Percentiles rank a stretch among this genome's conserved stretches.
Conservation (phyloP, 2,113 vertebrate genomes). For the Elgaria multicarinata region DNA sequence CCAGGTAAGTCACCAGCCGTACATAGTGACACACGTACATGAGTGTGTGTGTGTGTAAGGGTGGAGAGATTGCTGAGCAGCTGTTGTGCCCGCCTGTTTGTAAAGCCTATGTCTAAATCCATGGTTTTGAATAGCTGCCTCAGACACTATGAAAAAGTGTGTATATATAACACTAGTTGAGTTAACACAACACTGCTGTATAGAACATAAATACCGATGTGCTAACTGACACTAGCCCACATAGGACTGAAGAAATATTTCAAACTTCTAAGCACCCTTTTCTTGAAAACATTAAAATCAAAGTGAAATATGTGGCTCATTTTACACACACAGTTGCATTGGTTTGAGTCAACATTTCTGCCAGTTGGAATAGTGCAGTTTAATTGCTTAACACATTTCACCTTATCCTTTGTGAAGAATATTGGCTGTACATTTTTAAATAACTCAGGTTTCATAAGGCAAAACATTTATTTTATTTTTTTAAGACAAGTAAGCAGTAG, state of each 20-base stretch:
- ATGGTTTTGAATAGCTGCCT: background rate
- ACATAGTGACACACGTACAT: background rate
- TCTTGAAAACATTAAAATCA: background rate
- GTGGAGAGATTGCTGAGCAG: background rate
- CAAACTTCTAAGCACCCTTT: background rate
- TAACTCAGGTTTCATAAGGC: background rate
- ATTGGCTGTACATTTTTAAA: accelerated
- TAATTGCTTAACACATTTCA: background rate
- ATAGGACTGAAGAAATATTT: background rate
- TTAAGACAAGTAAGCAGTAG: slow-evolving; percentile 5
- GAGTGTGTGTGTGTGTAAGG: background rate
- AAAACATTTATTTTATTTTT: background rate
- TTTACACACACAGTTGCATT: background rate
- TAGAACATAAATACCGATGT: background rate
- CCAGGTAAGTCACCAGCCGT: too few species aligned
- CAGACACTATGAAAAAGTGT: background rate
- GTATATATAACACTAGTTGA: background rate
- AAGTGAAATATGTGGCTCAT: background rate
- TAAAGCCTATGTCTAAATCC: background rate
- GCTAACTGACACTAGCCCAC: background rate
- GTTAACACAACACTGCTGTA: background rate
- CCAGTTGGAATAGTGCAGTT: background rate
- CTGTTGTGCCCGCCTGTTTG: background rate
- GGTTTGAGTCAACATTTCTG: accelerated
- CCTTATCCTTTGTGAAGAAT: accelerated